Base-by-base conservation (phyloP, 2,113 vertebrate genomes). In the Eulacestoma nigropectus region DNA sequence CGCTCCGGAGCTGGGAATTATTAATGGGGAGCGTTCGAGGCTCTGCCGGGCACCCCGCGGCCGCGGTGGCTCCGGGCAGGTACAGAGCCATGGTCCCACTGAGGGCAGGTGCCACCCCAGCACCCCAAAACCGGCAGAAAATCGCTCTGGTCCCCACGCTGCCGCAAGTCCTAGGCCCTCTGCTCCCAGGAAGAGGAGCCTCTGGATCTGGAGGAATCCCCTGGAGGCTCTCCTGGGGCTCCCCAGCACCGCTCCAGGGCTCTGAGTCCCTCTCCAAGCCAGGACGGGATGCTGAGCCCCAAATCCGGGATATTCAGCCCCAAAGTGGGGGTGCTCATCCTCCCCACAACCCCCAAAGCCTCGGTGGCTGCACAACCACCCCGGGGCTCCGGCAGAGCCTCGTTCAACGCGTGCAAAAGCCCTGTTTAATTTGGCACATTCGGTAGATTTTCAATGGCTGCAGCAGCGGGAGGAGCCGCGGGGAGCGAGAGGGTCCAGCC, bases 61-160 rank as follows among this genome's bases (percentile, higher is more conserved):
- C 69, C 46, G 74, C 1, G 0, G 35, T 1, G 65, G 32, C 87
- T 47, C 41, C 1, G 2, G 57, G 41, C n/a, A 13, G 0, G 1
- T 23, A 8, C 27, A 9, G 39, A 84, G 53, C 2, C 33, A 4
- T 0, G 0, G 7, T 30, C 18, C 12, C 30, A 0, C 3, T 1
- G 1, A 57, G n/a, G 27, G 1, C 6, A 49, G 41, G 5, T 21
- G 63, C 33, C 5, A 4, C 3, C 44, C 16, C 5, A 0, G 69
- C 27, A 18, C 25, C 70, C 41, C 85, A 47, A 87, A 87, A 21
- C 16, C 56, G 4, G 47, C n/a, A 8, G 56, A 1, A 4, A 11
- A 11, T 20, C 23, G 0, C 41, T 41, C 32, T 23, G n/a, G 7
- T 47, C 49, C 49, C 60, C 47, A 10, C 9, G 0, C 30, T 20